Base-by-base conservation (phyloP, 1,140 invertebrate species). In the Drosophila erecta region DNA sequence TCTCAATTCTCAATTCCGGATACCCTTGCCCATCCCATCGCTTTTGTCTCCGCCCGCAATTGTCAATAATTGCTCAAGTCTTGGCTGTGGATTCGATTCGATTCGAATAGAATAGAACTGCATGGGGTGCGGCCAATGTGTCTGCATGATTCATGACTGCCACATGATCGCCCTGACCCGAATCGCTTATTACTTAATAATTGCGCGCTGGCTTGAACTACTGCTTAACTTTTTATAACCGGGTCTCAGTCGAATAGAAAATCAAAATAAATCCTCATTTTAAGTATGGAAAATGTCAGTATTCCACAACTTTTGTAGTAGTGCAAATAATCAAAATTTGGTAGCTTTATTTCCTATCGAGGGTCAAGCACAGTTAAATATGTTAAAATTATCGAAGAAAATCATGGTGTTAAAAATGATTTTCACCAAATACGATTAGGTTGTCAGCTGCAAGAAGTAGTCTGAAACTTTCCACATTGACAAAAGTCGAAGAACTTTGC, bases 21-120 rank as follows among this genome's bases (percentile, higher is more conserved):
- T 20, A 57, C 20, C 38, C 46, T 2, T 2, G 15, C 6, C 14
- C 14, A 7, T 11, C 22, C 20, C 11, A 14, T 4, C 12, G 1
- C 55, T 14, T 20, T 2, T 8, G 27, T 6, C 30, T n/a, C 58
- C 11, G 11, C 12, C 17, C 12, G 30, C 61, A 50, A 54, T 76
- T 70, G 44, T 40, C 59, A 65, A 75, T 75, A 75, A 75, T 75
- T 75, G 70, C 53, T 40, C 60, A 50, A 65, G 50, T 55, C 58
- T 73, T 74, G 54, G 60, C 50, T 40, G 33, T 33, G 24, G 12
- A 24, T 22, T 44, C 43, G 49, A 60, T 50, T 33, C 33, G 66
- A 24, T 12, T 66, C 27, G 24, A 44, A 35, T 66, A 33, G 49
- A 61, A 51, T 41, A 8, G 22, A 10, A 44, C 46, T 4, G n/a